Base-by-base conservation (phyloP, 2,797 vertebrate genomes). In the Periophthalmus magnuspinnatus region DNA sequence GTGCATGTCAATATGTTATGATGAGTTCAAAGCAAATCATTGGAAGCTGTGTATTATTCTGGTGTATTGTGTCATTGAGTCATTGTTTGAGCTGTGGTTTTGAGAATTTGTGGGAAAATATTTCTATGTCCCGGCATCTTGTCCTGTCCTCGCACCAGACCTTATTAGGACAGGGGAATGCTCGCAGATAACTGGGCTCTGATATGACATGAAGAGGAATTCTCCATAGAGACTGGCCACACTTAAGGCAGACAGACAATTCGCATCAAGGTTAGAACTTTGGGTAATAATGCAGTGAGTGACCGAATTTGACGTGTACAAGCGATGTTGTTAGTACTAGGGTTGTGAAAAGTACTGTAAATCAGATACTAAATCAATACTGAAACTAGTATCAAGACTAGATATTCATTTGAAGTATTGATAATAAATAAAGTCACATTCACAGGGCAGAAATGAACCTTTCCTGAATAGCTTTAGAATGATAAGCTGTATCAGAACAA, bases 81-180 rank as follows among this genome's bases (percentile, higher is more conserved):
- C 2, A 6, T 76, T 57, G 6, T 65, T 50, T 68, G 10, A 32
- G 76, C 58, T 55, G 70, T 61, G 77, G 63, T 58, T 63, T 21
- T 58, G 19, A 72, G 60, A 68, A 70, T 67, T 45, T 77, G 75
- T 90, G 90, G 90, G 82, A 88, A 92, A 82, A 81, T 79, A 70
- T 33, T 58, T 33, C 28, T 28, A 28, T 28, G 59, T 85, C 74
- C 55, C 47, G 66, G 69, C 75, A 72, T 81, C 52, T 38, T 68
- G 56, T 58, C 71, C 79, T 63, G 61, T 74, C 69, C 60, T 57
- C 62, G 28, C 48, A 63, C 57, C 71, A 68, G 75, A 78, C 90
- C 91, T 88, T 91, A 90, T 92, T 89, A 91, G 91, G 89, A 66
- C 76, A 74, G 65, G 59, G 66, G 74, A 81, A 66, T 74, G 75